These are phyloP conservation scores for Ophiothrix spiculata DNA, from an alignment of 35 echinoderm and acorn worm genomes.

Conservation along the genomic window DNA sequence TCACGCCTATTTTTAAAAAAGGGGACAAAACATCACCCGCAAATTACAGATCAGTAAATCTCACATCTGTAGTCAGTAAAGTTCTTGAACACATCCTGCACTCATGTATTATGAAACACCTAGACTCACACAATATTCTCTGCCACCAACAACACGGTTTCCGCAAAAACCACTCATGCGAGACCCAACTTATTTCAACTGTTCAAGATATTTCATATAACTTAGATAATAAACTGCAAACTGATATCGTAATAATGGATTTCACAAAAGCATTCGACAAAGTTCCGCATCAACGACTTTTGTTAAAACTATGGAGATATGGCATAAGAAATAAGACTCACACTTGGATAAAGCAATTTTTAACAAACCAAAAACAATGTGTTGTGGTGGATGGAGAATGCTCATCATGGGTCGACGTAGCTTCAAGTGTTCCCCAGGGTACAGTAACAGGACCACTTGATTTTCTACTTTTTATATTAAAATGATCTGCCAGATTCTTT, in stretches of 20 bases:
- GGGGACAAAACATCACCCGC: not conserved
- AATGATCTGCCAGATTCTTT: not conserved
- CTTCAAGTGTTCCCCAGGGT: too few species aligned
- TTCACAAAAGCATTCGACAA: not conserved
- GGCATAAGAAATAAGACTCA: too few species aligned
- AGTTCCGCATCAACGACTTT: not conserved
- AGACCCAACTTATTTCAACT: constrained; percentile 26
- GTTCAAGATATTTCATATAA: constrained; percentile 4
- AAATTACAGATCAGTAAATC: constrained; percentile 20
- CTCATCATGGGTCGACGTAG: too few species aligned
- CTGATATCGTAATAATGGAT: too few species aligned
- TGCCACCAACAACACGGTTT: not conserved
- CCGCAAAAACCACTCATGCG: constrained; percentile 7
- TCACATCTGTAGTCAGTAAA: constrained; percentile 13
- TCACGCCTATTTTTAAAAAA: constrained; percentile 26
- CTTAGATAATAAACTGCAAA: not conserved
- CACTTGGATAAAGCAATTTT: too few species aligned
- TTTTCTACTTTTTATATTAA: not conserved
- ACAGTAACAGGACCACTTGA: too few species aligned
- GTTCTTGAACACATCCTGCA: constrained; percentile 13
- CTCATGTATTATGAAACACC: constrained; percentile 1
- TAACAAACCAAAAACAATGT: too few species aligned
- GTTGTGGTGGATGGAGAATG: too few species aligned
- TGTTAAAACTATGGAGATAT: too few species aligned
- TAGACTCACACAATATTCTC: constrained; percentile 5